A percentile compares a stretch with the other conserved stretches of the same genome.
These are phyloP conservation scores for Synchiropus splendidus DNA, from an alignment of 2,113 vertebrate genomes.

Conservation along the genomic window DNA sequence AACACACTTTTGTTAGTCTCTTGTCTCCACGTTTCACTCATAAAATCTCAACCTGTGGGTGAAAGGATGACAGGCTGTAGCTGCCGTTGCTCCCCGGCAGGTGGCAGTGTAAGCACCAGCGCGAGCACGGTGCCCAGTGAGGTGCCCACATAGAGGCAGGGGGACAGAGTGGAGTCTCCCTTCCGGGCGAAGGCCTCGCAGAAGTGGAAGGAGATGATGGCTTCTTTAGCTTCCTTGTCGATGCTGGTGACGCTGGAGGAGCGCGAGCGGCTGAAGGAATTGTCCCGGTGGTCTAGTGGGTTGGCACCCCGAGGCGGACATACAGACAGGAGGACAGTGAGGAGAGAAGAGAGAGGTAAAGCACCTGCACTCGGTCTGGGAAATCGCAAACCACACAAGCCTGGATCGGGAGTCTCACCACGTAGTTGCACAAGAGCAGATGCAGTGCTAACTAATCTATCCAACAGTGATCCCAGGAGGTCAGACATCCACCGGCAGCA, in stretches of 20 bases:
- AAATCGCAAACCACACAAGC: no score
- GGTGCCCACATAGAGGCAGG: conserved; percentile 89
- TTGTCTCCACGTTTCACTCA: neutral
- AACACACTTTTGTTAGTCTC: neutral
- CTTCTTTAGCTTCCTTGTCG: conserved; percentile 90
- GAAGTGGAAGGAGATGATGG: conserved; percentile 88
- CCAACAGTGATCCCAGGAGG: no score
- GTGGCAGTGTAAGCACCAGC: conserved; percentile 82
- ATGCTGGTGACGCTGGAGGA: conserved; percentile 98
- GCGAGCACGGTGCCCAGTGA: conserved; percentile 85
- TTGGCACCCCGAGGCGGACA: conserved; percentile 67
- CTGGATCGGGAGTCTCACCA: no score
- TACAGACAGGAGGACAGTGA: conserved; percentile 73
- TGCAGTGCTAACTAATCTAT: no score
- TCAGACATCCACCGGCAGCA: no score
- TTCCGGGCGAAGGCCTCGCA: conserved; percentile 87
- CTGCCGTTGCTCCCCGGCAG: conserved; percentile 88
- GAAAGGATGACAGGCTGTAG: conserved; percentile 91
- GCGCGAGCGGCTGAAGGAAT: conserved; percentile 95
- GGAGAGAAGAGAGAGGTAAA: conserved; percentile 63
- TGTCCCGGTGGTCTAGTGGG: conserved; percentile 93
- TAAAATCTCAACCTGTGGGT: conserved; percentile 75
- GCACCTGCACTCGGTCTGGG: conserved; percentile 34
- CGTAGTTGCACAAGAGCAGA: no score
- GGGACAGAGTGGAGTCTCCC: conserved; percentile 73